A percentile compares a stretch with the other conserved stretches of the same genome.
phyloP scores from a whole-genome alignment of 2,797 vertebrate species.

The Novumbra hubbsi region DNA sequence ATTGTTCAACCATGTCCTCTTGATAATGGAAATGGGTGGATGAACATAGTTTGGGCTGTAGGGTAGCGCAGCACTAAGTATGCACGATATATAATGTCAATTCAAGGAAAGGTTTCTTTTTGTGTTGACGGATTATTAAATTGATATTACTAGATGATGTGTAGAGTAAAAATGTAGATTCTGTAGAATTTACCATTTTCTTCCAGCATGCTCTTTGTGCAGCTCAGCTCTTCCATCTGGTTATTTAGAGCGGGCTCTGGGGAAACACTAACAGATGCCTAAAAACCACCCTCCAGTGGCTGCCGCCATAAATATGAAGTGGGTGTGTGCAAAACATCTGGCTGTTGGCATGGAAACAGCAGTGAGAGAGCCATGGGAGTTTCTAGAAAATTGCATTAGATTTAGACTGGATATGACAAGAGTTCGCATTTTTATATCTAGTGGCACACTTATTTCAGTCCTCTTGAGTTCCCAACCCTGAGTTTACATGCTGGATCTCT shows the following conservation, averaged over 20 bases:
- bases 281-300: conserved; percentile 34
- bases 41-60: neutral
- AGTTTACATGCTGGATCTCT: conserved; percentile 16
- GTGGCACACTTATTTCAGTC: too few relatives aligned
- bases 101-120: too few relatives aligned
- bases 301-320: conserved; percentile 38
- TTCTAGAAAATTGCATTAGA: conserved; percentile 12
- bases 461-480: neutral
- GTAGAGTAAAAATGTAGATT: neutral
- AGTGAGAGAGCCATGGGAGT: conserved; percentile 15
- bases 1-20: too few relatives aligned
- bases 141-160: too few relatives aligned
- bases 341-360: conserved; percentile 66
- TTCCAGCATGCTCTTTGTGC: conserved; percentile 32
- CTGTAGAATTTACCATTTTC: conserved; percentile 15
- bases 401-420: neutral
- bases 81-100: too few relatives aligned
- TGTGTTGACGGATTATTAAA: too few relatives aligned
- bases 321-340: conserved; percentile 67
- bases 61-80: too few relatives aligned
- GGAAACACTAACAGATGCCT: conserved; percentile 63
- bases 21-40: neutral
- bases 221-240: conserved; percentile 39
- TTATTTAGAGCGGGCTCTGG: conserved; percentile 67
- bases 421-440: neutral